phyloP scores from a whole-genome alignment of 2,797 vertebrate genomes.

The Gambusia yucatana region DNA sequence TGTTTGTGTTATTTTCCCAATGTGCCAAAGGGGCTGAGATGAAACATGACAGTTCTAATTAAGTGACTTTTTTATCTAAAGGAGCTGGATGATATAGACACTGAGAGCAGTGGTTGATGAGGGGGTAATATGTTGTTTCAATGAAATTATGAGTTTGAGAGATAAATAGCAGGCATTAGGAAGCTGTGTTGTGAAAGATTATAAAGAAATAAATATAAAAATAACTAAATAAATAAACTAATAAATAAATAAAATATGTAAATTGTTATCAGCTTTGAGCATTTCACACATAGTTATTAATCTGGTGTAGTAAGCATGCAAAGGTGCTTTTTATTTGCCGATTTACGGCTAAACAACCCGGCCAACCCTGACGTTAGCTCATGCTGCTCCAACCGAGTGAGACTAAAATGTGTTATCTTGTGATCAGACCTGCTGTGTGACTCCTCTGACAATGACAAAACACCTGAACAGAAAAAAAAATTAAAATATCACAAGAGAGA shows the following conservation, averaged over 20 bases:
- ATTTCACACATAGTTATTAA: neutral
- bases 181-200: neutral
- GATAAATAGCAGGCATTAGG: conserved; percentile 25
- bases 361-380: conserved; percentile 26
- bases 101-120: conserved; percentile 7
- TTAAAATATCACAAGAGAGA: neutral
- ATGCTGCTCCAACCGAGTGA: conserved; percentile 30
- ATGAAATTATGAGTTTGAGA: conserved; percentile 22
- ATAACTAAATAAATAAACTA: neutral
- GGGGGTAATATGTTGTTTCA: neutral
- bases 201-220: neutral
- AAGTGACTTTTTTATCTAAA: conserved; percentile 51
- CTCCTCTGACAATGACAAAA: conserved; percentile 44
- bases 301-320: neutral
- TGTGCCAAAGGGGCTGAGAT: conserved; percentile 48
- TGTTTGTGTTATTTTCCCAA: conserved; percentile 47
- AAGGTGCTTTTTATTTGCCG: conserved; percentile 10
- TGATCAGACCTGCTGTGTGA: conserved; percentile 48
- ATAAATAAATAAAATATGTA: neutral
- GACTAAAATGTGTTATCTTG: conserved; percentile 39
- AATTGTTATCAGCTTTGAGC: neutral
- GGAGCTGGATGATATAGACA: conserved; percentile 13
- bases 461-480: conserved; percentile 23
- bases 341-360: conserved; percentile 31
- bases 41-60: conserved; percentile 61